Evolutionary conservation across 1,140 invertebrate genomes (phyloP), one percentile per base, ranked within the genome.

Genomic region (Orussus abietinus): DNA sequence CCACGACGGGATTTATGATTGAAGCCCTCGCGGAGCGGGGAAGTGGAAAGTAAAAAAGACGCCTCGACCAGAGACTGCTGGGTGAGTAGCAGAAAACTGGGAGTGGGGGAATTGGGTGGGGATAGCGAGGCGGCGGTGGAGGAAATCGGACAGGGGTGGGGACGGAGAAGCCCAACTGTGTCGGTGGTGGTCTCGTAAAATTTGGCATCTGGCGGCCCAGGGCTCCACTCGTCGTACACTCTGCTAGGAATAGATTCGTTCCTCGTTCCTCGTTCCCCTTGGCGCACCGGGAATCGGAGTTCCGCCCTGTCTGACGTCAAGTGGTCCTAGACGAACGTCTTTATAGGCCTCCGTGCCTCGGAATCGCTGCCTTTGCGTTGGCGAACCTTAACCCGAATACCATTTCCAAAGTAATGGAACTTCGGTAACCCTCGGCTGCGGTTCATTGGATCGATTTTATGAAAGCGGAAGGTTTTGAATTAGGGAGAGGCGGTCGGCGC

Each of bases 1-100:
- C n/a, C n/a, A 45, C 45, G 55, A 47, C 45, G 41, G 57, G 48
- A 62, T 59, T 62, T 60, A 62, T 58, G 57, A 62, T 57, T 53
- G 57, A 58, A 50, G 47, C 51, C 56, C 38, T 45, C 47, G 48
- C 54, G 30, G 39, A 41, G 41, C 49, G 39, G 37, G 52, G 39
- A 56, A 59, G 46, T 46, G 34, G 35, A 32, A 26, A 38, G 40
- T 22, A 28, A 36, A 42, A 43, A 22, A 43, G 25, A 19, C 21
- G 12, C 10, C 5, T 17, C 10, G 33, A 13, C 18, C 18, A 10
- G 13, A 11, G n/a, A 18, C 12, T 13, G n/a, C 13, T 29, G 13
- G 13, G 17, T 9, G 13, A 29, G 32, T 13, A 7, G 26, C 13
- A 13, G 21, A 9, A 10, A 18, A 18, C 28, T 39, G 4, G 3